A percentile compares a stretch with the other conserved stretches of the same genome.
phyloP scores from a whole-genome alignment of 1,140 invertebrate genomes.

The Diploscapter pachys region DNA sequence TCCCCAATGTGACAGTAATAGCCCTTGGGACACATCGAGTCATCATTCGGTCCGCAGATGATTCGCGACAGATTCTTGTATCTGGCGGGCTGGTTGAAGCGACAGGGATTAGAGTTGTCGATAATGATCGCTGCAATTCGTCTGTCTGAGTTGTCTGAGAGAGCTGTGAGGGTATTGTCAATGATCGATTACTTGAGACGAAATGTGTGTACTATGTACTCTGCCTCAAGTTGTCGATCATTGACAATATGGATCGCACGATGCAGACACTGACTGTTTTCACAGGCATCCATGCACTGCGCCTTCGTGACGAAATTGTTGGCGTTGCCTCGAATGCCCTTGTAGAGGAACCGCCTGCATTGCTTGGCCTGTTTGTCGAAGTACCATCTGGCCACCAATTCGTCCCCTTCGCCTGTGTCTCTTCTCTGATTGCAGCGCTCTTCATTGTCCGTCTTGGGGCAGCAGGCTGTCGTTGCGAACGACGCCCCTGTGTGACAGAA shows the following conservation, averaged over 20 bases:
- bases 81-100: constrained; percentile 30
- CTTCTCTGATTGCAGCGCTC: constrained; percentile 44
- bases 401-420: constrained; percentile 49
- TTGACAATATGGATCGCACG: neutral
- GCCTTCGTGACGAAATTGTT: constrained; percentile 56
- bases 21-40: constrained; percentile 33
- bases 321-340: constrained; percentile 52
- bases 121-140: constrained; percentile 7
- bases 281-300: constrained; percentile 41
- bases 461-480: constrained; percentile 54
- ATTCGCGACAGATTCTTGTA: constrained; percentile 23
- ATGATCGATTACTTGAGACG: no score
- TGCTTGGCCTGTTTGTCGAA: constrained; percentile 44
- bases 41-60: constrained; percentile 33
- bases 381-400: constrained; percentile 56
- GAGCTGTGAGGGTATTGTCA: constrained; percentile 2
- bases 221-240: neutral
- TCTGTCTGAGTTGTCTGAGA: constrained; percentile 3
- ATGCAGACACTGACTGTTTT: constrained; percentile 11
- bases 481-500: constrained; percentile 49
- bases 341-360: constrained; percentile 58
- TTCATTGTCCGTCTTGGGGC: constrained; percentile 42
- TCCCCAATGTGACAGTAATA: constrained; percentile 47
- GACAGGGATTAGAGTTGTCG: constrained; percentile 38
- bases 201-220: neutral